Conservation (phyloP, 2,113 vertebrate species). For the Psilopsiagon aymara region DNA sequence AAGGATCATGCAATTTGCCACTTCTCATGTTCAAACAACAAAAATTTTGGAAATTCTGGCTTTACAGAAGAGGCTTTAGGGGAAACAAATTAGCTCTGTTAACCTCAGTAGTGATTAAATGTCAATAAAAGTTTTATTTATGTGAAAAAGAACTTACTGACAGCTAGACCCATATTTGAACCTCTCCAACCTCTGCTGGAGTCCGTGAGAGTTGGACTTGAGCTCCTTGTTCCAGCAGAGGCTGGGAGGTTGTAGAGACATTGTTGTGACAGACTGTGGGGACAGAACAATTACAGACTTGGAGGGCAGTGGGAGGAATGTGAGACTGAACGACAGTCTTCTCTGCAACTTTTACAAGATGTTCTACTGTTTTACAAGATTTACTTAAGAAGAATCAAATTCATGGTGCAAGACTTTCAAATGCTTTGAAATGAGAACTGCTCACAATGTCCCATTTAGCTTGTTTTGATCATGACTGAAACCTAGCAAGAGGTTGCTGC, state of each 20-base stretch:
- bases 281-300: background rate
- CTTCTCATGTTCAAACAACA: slow-evolving; percentile 15
- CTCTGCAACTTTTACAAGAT: slow-evolving; percentile 2
- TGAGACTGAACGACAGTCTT: background rate
- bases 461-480: background rate
- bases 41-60: slow-evolving; percentile 37
- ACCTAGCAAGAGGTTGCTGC: background rate
- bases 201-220: background rate
- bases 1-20: slow-evolving; percentile 14
- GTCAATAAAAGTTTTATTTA: slow-evolving; percentile 9
- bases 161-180: background rate
- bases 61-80: background rate
- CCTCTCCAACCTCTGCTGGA: background rate
- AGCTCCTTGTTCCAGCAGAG: background rate
- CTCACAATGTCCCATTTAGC: background rate
- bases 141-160: background rate
- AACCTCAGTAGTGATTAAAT: slow-evolving; percentile 16
- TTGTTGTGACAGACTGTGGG: background rate
- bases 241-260: background rate
- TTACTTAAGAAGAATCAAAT: slow-evolving; percentile 12
- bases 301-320: background rate
- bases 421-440: background rate
- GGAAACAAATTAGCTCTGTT: slow-evolving; percentile 14
- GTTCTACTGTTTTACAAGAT: background rate
- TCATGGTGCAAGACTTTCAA: background rate